Evolutionary conservation across 2,797 vertebrate species (phyloP).

Genomic region (Heterohyrax brucei): DNA sequence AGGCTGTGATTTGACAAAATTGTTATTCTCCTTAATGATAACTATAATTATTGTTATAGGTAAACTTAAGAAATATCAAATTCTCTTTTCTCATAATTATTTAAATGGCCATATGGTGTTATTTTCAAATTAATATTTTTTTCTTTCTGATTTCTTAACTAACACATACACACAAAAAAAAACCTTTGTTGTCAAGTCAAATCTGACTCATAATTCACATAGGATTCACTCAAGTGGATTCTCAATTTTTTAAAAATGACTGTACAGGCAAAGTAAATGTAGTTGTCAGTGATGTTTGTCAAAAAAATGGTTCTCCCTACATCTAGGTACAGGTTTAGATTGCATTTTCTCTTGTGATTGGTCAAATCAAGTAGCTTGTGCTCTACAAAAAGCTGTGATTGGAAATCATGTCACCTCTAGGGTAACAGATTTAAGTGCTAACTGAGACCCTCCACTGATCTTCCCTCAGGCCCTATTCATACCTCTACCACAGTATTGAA

Average conservation of each 20-base stretch:
- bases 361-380: not conserved
- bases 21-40: not conserved
- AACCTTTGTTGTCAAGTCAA: too few species aligned
- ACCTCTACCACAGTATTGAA: not conserved
- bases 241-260: not conserved
- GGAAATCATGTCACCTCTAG: not conserved
- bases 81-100: constrained; percentile 39
- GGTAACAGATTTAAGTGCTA: not conserved
- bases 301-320: not conserved
- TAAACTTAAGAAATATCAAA: not conserved
- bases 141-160: not conserved
- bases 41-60: not conserved
- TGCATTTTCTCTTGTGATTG: not conserved
- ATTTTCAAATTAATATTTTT: constrained; percentile 6
- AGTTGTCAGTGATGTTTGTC: not conserved
- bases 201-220: not conserved
- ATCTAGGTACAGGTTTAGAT: not conserved
- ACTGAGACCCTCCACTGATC: not conserved
- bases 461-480: not conserved
- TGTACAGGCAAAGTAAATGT: not conserved
- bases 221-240: not conserved
- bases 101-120: not conserved
- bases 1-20: not conserved
- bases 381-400: not conserved
- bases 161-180: not conserved